phyloP scores from a whole-genome alignment of 2,113 vertebrate species.

The Salvator merianae region DNA sequence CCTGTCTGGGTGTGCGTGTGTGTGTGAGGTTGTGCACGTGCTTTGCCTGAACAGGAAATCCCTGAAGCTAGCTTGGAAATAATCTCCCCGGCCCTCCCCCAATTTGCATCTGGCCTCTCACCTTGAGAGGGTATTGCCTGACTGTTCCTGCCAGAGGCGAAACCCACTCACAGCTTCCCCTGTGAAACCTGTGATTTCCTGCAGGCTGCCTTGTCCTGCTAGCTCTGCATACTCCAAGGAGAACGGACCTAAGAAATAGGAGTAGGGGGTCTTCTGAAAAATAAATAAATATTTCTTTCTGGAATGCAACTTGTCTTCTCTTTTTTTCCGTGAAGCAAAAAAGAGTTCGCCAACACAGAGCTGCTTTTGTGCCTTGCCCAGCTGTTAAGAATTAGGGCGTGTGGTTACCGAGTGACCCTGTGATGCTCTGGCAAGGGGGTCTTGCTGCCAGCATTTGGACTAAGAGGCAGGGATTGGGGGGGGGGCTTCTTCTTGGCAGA shows the following conservation, averaged over 20 bases:
- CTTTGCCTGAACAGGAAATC: not conserved
- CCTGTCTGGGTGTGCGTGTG: too few relatives aligned
- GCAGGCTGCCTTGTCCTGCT: constrained; percentile 44
- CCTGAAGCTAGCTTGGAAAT: not conserved
- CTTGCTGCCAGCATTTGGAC: constrained; percentile 45
- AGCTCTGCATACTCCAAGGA: not conserved
- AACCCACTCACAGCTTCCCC: not conserved
- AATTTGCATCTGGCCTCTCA: not conserved
- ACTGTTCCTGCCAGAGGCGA: not conserved
- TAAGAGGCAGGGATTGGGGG: constrained; percentile 30
- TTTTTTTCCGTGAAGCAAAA: not conserved
- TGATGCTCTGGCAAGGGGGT: constrained; percentile 45
- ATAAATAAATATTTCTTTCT: constrained; percentile 41
- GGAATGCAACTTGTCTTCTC: constrained; percentile 16
- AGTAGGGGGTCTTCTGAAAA: constrained; percentile 26
- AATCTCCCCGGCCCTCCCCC: too few relatives aligned
- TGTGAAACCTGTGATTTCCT: not conserved
- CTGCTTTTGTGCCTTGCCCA: constrained; percentile 54
- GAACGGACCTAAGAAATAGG: constrained; percentile 23
- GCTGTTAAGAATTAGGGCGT: constrained; percentile 62
- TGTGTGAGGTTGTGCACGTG: too few relatives aligned
- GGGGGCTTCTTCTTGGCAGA: constrained; percentile 22
- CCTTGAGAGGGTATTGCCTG: not conserved
- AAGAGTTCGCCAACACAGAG: constrained; percentile 53
- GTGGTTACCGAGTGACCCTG: constrained; percentile 47